These are phyloP conservation scores for Leptinotarsa tumamoca DNA, from an alignment of 2,888 invertebrate genomes.

Conservation along the genomic window DNA sequence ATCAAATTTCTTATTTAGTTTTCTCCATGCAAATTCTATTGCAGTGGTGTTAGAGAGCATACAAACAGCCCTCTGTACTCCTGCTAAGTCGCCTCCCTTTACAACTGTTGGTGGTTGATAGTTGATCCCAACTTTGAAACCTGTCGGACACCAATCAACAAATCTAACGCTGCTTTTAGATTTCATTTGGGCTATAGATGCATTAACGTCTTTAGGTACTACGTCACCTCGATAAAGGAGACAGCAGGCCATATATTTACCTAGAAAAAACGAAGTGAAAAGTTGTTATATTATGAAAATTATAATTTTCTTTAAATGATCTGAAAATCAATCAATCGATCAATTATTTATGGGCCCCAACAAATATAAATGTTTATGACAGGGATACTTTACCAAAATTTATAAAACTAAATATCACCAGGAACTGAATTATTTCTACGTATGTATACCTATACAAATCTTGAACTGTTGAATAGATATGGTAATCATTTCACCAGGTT, in stretches of 20 bases:
- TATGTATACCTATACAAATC: too few species aligned
- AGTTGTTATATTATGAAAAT: too few species aligned
- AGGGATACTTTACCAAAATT: too few species aligned
- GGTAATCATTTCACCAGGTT: too few species aligned
- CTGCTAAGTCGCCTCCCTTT: conserved; percentile 82
- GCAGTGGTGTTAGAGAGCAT: conserved; percentile 93
- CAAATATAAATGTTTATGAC: too few species aligned
- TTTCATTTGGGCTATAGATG: conserved; percentile 83
- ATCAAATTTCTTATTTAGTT: conserved; percentile 93
- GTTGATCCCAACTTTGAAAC: conserved; percentile 77
- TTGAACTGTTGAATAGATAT: too few species aligned
- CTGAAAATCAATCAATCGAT: too few species aligned
- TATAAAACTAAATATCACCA: too few species aligned
- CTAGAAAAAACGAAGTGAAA: conserved; percentile 15
- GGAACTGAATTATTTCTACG: too few species aligned
- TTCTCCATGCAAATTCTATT: conserved; percentile 89
- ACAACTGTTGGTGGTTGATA: conserved; percentile 82
- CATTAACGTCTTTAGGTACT: conserved; percentile 89
- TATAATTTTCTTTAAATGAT: too few species aligned
- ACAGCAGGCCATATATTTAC: conserved; percentile 91
- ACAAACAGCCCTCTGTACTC: conserved; percentile 88
- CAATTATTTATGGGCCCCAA: too few species aligned
- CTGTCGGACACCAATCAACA: conserved; percentile 96
- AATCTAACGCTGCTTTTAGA: conserved; percentile 83
- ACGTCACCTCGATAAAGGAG: conserved; percentile 91